These are phyloP conservation scores for Gibbula magus DNA, from an alignment of 2,888 invertebrate species.

Conservation along the genomic window DNA sequence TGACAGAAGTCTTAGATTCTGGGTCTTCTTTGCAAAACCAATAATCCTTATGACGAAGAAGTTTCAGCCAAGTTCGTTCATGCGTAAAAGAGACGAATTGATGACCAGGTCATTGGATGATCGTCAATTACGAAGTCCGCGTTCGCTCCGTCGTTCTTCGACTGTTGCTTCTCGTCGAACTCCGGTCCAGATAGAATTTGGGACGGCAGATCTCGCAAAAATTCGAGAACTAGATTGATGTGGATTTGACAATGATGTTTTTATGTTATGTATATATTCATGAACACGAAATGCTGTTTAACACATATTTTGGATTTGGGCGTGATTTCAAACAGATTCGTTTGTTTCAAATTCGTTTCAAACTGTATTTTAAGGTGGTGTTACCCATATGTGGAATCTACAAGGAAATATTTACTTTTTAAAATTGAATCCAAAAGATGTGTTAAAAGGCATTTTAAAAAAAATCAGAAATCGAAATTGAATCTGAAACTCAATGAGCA, in stretches of 20 bases:
- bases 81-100: not conserved
- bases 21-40: slow-evolving; percentile 26
- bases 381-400: not conserved
- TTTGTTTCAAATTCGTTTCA: not conserved
- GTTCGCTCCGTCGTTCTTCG: not conserved
- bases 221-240: not conserved
- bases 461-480: not conserved
- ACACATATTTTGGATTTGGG: not conserved
- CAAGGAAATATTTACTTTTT: not conserved
- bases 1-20: slow-evolving; percentile 12
- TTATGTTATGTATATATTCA: no score
- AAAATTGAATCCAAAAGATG: not conserved
- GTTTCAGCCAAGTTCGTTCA: not conserved
- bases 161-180: not conserved
- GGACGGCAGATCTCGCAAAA: not conserved
- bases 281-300: not conserved
- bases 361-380: not conserved
- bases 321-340: no score
- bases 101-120: not conserved
- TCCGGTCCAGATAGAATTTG: slow-evolving; percentile 11
- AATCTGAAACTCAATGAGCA: not conserved
- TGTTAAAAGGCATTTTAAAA: not conserved
- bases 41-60: slow-evolving; percentile 23
- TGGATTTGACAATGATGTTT: not conserved
- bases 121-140: not conserved